Percentiles rank a stretch among this genome's conserved stretches.
phyloP scores from a whole-genome alignment of 1,140 invertebrate genomes.

The Danaus melanippus region DNA sequence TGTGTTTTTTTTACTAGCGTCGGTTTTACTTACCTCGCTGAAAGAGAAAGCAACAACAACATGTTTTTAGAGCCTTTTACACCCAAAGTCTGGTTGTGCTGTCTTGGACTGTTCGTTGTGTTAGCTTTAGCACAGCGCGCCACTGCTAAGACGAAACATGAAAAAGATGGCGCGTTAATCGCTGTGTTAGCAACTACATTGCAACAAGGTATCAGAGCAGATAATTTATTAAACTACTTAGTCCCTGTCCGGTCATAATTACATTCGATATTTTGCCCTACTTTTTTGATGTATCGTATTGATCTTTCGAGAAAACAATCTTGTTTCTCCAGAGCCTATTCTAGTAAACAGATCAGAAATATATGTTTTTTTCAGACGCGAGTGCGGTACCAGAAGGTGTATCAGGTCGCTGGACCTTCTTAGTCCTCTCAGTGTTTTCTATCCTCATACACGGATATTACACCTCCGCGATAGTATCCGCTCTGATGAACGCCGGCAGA shows the following conservation, averaged over 20 bases:
- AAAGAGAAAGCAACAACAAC: constrained; percentile 52
- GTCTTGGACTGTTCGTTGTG: constrained; percentile 28
- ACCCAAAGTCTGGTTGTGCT: constrained; percentile 39
- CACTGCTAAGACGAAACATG: constrained; percentile 30
- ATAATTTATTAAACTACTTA: background rate
- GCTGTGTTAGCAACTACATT: constrained; percentile 45
- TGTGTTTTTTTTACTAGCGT: constrained; percentile 28
- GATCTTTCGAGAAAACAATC: too few relatives aligned
- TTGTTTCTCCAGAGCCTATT: too few relatives aligned
- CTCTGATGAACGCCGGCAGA: constrained; percentile 46
- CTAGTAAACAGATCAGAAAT: too few relatives aligned
- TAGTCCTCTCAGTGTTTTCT: constrained; percentile 39
- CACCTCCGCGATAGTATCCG: constrained; percentile 53
- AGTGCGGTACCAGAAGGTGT: constrained; percentile 43
- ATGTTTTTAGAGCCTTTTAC: constrained; percentile 56
- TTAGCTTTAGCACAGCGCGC: constrained; percentile 37
- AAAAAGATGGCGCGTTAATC: constrained; percentile 45
- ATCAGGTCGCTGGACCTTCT: constrained; percentile 44
- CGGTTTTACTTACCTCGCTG: constrained; percentile 51
- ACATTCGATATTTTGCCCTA: constrained; percentile 1
- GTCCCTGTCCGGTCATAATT: background rate
- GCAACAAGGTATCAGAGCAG: constrained; percentile 40
- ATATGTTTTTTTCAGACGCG: constrained; percentile 29
- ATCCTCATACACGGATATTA: constrained; percentile 61
- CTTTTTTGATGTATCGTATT: background rate